These are phyloP conservation scores for Sakesphorus luctuosus DNA, from an alignment of 2,113 vertebrate species.

Conservation along the genomic window DNA sequence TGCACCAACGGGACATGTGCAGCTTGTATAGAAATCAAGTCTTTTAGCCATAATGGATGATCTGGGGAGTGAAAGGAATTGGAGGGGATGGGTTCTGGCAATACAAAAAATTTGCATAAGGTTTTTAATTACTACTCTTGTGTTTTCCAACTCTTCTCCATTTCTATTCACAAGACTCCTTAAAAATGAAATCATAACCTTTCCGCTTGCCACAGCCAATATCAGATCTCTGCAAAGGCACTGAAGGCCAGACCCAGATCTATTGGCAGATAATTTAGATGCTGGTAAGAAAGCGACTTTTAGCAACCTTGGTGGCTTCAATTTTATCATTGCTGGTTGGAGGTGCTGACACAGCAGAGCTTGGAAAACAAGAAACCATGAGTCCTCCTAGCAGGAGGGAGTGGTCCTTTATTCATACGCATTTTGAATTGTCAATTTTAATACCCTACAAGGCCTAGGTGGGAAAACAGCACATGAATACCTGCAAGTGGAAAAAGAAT, in stretches of 20 bases:
- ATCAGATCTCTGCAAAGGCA: not conserved
- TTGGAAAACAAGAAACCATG: slow-evolving; percentile 22
- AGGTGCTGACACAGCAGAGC: slow-evolving; percentile 2
- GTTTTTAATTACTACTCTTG: not conserved
- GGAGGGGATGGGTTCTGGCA: not conserved
- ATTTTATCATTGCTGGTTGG: slow-evolving; percentile 6
- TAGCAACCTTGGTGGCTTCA: not conserved
- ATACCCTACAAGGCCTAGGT: not conserved
- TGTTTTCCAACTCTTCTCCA: not conserved
- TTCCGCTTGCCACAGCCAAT: slow-evolving; percentile 1
- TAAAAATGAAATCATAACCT: slow-evolving; percentile 14
- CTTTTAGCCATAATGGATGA: not conserved
- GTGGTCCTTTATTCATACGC: not conserved
- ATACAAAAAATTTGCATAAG: not conserved
- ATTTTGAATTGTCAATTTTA: not conserved
- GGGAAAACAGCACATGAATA: not conserved
- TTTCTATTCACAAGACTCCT: slow-evolving; percentile 8
- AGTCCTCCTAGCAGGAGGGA: slow-evolving; percentile 8
- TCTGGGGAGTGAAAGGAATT: not conserved
- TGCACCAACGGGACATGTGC: not conserved
- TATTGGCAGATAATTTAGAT: not conserved
- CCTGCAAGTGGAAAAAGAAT: not conserved
- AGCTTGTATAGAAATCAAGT: not conserved
- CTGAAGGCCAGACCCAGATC: not conserved
- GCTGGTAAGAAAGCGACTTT: slow-evolving; percentile 23